A percentile compares a stretch with the other conserved stretches of the same genome.
Evolutionary conservation across 2,797 vertebrate genomes (phyloP).

Genomic region (Trichosurus vulpecula): DNA sequence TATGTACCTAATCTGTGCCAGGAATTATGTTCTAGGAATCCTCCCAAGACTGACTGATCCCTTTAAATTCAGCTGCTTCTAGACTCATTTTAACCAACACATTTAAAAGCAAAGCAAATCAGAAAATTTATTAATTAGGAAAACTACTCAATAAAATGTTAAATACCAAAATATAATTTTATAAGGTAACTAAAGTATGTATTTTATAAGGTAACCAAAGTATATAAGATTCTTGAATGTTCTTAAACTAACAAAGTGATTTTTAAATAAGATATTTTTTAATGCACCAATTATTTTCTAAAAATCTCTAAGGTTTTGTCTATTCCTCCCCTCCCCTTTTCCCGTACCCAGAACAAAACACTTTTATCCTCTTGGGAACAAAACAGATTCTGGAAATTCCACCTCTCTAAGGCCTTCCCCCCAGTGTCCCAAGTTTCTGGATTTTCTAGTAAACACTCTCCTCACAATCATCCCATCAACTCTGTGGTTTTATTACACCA

Average conservation of each 20-base stretch:
- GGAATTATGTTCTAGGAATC: not conserved
- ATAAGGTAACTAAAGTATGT: not conserved
- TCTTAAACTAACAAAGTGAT: not conserved
- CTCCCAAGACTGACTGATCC: not conserved
- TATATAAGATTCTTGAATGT: not conserved
- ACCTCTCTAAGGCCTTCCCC: not conserved
- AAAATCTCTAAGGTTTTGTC: not conserved
- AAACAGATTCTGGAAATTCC: not conserved
- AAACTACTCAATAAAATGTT: not conserved
- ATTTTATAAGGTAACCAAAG: not conserved
- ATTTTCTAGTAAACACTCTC: slow-evolving; percentile 1
- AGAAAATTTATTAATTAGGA: not conserved
- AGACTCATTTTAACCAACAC: not conserved
- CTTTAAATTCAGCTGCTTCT: not conserved
- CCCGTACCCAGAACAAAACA: not conserved
- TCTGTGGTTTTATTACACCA: slow-evolving; percentile 12
- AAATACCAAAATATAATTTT: not conserved
- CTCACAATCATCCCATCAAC: slow-evolving; percentile 25
- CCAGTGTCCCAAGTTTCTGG: not conserved
- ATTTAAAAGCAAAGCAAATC: not conserved
- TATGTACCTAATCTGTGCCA: not conserved
- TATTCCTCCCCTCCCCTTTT: too few species aligned
- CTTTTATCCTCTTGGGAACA: not conserved
- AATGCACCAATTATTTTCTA: not conserved
- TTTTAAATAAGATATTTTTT: not conserved